Conservation (phyloP, 1,140 invertebrate species). For the Anthonomus grandis region DNA sequence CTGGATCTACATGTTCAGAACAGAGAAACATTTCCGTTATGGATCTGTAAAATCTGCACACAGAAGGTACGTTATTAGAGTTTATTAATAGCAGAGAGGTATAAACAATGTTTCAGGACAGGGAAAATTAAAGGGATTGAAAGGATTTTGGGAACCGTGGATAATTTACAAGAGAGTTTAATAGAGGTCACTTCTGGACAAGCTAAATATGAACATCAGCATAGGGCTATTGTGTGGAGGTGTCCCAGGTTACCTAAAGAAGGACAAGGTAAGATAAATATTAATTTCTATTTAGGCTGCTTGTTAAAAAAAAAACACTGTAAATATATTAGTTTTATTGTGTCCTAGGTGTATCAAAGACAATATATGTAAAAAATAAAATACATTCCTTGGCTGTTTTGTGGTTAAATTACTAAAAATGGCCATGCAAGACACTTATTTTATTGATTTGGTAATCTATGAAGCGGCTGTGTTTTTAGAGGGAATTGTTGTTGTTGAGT, state of each 20-base stretch:
- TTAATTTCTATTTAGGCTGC: neutral
- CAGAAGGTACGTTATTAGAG: constrained; percentile 58
- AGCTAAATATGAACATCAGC: constrained; percentile 99
- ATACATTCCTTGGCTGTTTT: no score
- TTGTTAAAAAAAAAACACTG: no score
- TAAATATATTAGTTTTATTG: no score
- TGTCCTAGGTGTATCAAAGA: no score
- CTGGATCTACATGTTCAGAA: constrained; percentile 98
- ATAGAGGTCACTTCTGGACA: constrained; percentile 97
- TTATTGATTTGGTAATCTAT: no score
- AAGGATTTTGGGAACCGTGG: constrained; percentile 87
- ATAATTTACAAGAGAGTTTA: constrained; percentile 85
- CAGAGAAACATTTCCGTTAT: constrained; percentile 97
- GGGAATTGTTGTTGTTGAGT: no score
- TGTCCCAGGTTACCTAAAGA: constrained; percentile 94
- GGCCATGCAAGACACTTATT: no score
- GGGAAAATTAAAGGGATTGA: constrained; percentile 94
- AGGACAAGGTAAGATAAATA: constrained; percentile 75
- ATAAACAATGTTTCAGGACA: constrained; percentile 57
- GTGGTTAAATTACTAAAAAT: no score
- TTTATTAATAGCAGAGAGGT: neutral
- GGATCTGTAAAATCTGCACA: constrained; percentile 98
- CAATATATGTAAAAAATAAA: no score
- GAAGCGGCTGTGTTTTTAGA: no score
- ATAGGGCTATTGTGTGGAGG: constrained; percentile 95